phyloP scores from a whole-genome alignment of 2,797 vertebrate species.

The Betta splendens region DNA sequence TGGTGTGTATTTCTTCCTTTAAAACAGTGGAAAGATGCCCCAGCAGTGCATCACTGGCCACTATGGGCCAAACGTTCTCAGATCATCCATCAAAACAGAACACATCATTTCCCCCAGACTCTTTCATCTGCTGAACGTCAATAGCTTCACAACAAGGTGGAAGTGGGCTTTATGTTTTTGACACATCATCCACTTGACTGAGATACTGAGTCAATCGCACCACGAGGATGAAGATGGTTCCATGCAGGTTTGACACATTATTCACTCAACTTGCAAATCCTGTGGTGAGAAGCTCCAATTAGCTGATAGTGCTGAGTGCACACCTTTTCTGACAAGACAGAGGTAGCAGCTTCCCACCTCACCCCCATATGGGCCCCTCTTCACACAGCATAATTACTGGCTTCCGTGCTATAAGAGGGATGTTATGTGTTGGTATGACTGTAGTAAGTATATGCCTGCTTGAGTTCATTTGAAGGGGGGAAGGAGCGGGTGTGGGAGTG shows the following conservation, averaged over 20 bases:
- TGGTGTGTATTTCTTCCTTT: constrained; percentile 29
- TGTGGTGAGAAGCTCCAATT: constrained; percentile 77
- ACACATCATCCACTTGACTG: constrained; percentile 72
- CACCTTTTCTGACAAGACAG: constrained; percentile 71
- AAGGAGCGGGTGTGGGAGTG: constrained; percentile 39
- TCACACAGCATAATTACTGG: constrained; percentile 78
- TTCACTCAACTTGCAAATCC: constrained; percentile 77
- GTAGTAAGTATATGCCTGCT: constrained; percentile 41
- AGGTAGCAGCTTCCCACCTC: constrained; percentile 72
- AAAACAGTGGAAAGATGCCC: constrained; percentile 19
- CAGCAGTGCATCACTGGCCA: constrained; percentile 43
- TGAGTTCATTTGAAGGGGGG: constrained; percentile 53
- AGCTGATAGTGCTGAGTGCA: constrained; percentile 74
- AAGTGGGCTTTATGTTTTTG: constrained; percentile 51
- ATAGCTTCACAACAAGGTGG: constrained; percentile 44
- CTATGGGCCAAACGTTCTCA: constrained; percentile 59
- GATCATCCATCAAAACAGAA: constrained; percentile 69
- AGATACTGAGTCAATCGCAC: constrained; percentile 64
- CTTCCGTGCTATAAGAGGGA: constrained; percentile 60
- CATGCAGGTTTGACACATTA: constrained; percentile 70
- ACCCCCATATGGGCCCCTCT: constrained; percentile 69
- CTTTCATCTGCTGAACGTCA: constrained; percentile 61
- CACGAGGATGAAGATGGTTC: constrained; percentile 50
- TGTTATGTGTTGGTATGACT: constrained; percentile 35
- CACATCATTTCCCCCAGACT: constrained; percentile 37